A percentile compares a stretch with the other conserved stretches of the same genome.
Evolutionary conservation across 1,140 invertebrate species (phyloP).

Genomic region (Listronotus oregonensis): DNA sequence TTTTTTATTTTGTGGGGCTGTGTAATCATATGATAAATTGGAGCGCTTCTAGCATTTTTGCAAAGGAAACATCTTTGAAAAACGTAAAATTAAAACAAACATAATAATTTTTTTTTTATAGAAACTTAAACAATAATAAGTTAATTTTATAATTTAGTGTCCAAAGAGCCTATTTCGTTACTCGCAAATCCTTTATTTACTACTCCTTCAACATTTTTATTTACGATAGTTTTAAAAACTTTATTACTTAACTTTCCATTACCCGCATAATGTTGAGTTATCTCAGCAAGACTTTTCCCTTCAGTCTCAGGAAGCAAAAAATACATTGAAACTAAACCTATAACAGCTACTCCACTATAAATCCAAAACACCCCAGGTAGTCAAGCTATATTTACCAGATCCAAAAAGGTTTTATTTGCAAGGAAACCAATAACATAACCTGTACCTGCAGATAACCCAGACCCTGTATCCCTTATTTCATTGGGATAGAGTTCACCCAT

Average conservation of each 20-base stretch:
- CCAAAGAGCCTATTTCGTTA: not conserved
- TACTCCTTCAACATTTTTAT: not conserved
- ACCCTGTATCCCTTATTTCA: constrained; percentile 68
- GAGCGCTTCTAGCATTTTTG: too few relatives aligned
- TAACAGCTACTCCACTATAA: constrained; percentile 66
- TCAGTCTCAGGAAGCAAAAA: constrained; percentile 79
- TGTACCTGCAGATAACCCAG: constrained; percentile 68
- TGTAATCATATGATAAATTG: too few relatives aligned
- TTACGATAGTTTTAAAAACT: constrained; percentile 28
- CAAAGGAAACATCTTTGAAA: too few relatives aligned
- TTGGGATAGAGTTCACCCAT: constrained; percentile 74
- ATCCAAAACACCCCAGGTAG: constrained; percentile 72
- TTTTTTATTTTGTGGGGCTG: too few relatives aligned
- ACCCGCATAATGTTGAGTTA: constrained; percentile 70
- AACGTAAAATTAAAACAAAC: too few relatives aligned
- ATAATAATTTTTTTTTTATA: too few relatives aligned
- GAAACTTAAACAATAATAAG: too few relatives aligned
- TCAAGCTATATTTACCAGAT: constrained; percentile 64
- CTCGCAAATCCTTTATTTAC: constrained; percentile 11
- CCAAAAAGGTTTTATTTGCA: constrained; percentile 72
- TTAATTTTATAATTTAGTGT: too few relatives aligned
- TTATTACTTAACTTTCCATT: constrained; percentile 57
- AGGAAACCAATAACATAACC: constrained; percentile 74
- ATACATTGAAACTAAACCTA: constrained; percentile 64
- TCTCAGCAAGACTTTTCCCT: constrained; percentile 76